Conservation (phyloP, 2,113 vertebrate species). For the Laticauda colubrina region DNA sequence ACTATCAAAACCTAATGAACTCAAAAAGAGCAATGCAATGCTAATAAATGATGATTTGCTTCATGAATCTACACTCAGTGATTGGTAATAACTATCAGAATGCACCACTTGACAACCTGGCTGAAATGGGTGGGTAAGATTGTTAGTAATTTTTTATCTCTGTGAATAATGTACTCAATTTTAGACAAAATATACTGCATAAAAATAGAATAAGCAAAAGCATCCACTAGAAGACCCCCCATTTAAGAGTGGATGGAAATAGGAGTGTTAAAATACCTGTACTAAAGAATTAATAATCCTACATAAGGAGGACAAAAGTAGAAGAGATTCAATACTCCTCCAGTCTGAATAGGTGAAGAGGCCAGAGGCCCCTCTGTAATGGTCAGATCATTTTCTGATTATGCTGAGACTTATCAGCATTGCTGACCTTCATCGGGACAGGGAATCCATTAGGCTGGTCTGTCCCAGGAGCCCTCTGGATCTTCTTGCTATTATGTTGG, state of each 20-base stretch:
- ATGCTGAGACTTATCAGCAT: background rate
- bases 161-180: background rate
- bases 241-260: background rate
- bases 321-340: background rate
- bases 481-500: background rate
- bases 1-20: background rate
- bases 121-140: background rate
- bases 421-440: background rate
- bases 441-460: background rate
- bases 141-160: background rate
- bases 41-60: background rate
- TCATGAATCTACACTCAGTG: background rate
- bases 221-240: background rate
- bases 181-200: background rate
- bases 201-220: background rate
- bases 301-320: background rate
- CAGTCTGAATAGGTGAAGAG: background rate
- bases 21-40: background rate
- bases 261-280: background rate
- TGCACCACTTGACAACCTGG: background rate
- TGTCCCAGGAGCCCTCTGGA: background rate
- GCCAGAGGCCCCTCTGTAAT: background rate
- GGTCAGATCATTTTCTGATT: background rate
- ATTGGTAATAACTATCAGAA: background rate
- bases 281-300: background rate